Evolutionary conservation across 2,888 invertebrate genomes (phyloP).

Genomic region (Neoascia interrupta): DNA sequence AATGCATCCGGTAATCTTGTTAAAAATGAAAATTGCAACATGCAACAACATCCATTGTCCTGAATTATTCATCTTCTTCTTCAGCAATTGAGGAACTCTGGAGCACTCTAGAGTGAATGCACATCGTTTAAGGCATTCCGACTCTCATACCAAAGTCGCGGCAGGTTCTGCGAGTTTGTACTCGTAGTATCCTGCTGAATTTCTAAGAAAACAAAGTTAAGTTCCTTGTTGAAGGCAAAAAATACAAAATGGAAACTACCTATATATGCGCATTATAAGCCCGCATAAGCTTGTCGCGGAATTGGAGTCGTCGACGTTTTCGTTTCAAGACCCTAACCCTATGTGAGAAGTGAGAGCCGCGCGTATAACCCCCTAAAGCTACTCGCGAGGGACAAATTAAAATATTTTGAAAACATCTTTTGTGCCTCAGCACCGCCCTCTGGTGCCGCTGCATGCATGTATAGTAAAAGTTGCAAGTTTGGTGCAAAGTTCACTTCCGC

Average conservation of each 20-base stretch:
- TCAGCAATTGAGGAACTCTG: constrained; percentile 61
- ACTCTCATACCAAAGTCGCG: constrained; percentile 19
- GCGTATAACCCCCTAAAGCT: constrained; percentile 53
- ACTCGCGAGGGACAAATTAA: constrained; percentile 66
- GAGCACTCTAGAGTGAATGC: constrained; percentile 62
- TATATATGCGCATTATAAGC: constrained; percentile 39
- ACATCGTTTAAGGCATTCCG: constrained; percentile 65
- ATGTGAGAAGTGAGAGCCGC: constrained; percentile 28
- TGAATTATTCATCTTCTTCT: constrained; percentile 69
- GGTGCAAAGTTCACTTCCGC: constrained; percentile 66
- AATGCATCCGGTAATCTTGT: constrained; percentile 67
- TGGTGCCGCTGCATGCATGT: constrained; percentile 27
- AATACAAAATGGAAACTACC: neutral
- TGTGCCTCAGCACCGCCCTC: constrained; percentile 11
- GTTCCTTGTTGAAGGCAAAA: constrained; percentile 23
- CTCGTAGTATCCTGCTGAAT: constrained; percentile 33
- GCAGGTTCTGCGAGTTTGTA: neutral
- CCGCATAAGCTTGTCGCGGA: constrained; percentile 34
- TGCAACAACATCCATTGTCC: constrained; percentile 66
- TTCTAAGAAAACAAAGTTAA: constrained; percentile 52
- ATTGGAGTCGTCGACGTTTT: constrained; percentile 22
- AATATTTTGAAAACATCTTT: constrained; percentile 70
- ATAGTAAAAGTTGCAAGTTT: constrained; percentile 62
- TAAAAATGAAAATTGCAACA: constrained; percentile 68
- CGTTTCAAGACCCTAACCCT: constrained; percentile 58